Evolutionary conservation across 2,888 invertebrate species (phyloP), one percentile per base, ranked within the genome.

Genomic region (Cantharis lateralis): DNA sequence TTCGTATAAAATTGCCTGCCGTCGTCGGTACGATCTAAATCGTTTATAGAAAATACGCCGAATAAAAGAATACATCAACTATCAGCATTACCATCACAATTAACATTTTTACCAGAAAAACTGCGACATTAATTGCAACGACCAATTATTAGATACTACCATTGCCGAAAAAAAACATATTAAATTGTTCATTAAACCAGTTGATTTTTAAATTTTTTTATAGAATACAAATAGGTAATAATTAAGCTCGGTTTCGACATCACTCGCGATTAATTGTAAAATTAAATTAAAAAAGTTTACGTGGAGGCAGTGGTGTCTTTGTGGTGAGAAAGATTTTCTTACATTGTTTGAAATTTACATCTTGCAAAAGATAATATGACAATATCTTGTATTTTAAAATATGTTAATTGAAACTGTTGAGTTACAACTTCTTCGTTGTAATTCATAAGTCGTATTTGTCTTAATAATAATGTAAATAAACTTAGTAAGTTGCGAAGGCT

Each of bases 61-160:
- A 82, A 82, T 82, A 82, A 82, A 82, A 80, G 80, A 81, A 82
- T 80, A 81, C 80, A 78, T 79, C 79, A 80, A 78, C 74, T 78
- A 79, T 78, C 77, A 78, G 76, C 71, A 62, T 72, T 76, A 76
- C 73, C 68, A 72, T 78, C 75, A 74, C 74, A 76, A 80, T 79
- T 80, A 79, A 81, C 77, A 79, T 76, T 80, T 80, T 79, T 79
- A 79, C 80, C 78, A 75, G n/a, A 48, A n/a, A n/a, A n/a, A n/a
- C 48, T n/a, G 9, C 7, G 7, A 5, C n/a, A n/a, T 7, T n/a
- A 7, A 48, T n/a, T 48, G 2, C 11, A n/a, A n/a, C n/a, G n/a
- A n/a, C n/a, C n/a, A n/a, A n/a, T n/a, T n/a, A n/a, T n/a, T n/a
- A n/a, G n/a, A n/a, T n/a, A n/a, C n/a, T n/a, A n/a, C n/a, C n/a